Percentiles rank a stretch among this genome's conserved stretches.
Evolutionary conservation across 2,797 vertebrate species (phyloP).

Genomic region (Pteropus rufus): DNA sequence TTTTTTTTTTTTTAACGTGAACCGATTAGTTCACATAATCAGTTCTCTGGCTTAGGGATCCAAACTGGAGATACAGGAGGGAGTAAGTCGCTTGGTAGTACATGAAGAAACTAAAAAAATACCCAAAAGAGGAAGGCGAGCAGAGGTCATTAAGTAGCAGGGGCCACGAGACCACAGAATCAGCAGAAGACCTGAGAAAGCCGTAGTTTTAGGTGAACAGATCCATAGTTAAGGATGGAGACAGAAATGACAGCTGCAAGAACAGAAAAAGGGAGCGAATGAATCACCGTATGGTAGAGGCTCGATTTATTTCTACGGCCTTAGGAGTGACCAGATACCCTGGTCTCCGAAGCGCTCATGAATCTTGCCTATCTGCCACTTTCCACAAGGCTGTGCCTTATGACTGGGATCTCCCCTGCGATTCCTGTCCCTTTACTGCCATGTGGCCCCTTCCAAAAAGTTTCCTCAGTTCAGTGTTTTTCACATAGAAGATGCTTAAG

Average conservation of each 20-base stretch:
- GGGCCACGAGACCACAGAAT: neutral
- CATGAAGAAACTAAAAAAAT: neutral
- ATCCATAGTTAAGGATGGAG: neutral
- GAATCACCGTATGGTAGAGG: fast-evolving
- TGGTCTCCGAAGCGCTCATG: fast-evolving
- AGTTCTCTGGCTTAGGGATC: neutral
- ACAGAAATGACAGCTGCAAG: neutral
- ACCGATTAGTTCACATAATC: neutral
- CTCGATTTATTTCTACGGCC: neutral
- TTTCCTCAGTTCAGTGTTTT: neutral
- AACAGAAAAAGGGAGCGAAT: neutral
- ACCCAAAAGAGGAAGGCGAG: neutral
- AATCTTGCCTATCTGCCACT: neutral
- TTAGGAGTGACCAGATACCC: neutral
- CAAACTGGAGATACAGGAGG: neutral
- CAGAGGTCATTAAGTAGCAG: no score
- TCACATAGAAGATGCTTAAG: neutral
- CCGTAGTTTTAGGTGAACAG: neutral
- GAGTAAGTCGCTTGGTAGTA: neutral
- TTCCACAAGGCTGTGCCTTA: neutral
- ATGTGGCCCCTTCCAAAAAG: neutral
- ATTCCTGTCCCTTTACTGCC: neutral
- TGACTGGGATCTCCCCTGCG: neutral
- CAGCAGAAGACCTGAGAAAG: neutral
- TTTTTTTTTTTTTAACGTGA: no score